Conservation (phyloP, 2,797 vertebrate genomes). For the Pipistrellus pipistrellus region DNA sequence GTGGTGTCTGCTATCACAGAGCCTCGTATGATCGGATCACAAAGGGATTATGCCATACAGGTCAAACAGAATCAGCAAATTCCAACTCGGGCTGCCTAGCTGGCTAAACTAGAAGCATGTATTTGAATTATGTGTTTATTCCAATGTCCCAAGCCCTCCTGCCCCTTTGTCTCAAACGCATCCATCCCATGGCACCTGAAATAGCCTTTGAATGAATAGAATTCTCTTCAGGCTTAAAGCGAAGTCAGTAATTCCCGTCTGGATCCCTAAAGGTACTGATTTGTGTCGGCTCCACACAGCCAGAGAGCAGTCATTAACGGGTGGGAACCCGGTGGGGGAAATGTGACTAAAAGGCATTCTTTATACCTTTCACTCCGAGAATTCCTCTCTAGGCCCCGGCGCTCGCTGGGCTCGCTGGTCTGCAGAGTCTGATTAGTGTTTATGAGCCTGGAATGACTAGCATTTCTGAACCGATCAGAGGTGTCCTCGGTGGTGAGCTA, state of each 20-base stretch:
- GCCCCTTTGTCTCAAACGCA: slow-evolving; percentile 31
- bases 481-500: slow-evolving; percentile 61
- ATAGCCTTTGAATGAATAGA: slow-evolving; percentile 73
- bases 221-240: slow-evolving; percentile 68
- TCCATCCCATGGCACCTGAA: slow-evolving; percentile 56
- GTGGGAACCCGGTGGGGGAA: slow-evolving; percentile 65
- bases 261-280: slow-evolving; percentile 65
- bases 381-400: slow-evolving; percentile 57
- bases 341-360: slow-evolving; percentile 75
- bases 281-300: slow-evolving; percentile 3
- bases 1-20: neutral
- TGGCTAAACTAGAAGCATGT: slow-evolving; percentile 33
- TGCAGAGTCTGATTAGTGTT: slow-evolving; percentile 77
- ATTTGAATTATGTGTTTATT: slow-evolving; percentile 52
- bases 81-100: slow-evolving; percentile 14
- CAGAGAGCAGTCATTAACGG: slow-evolving; percentile 66
- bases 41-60: slow-evolving; percentile 12
- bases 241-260: slow-evolving; percentile 74
- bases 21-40: neutral
- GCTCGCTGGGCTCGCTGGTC: slow-evolving; percentile 76
- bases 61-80: slow-evolving; percentile 39
- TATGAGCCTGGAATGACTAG: slow-evolving; percentile 67
- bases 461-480: slow-evolving; percentile 74
- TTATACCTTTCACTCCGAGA: slow-evolving; percentile 74
- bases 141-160: neutral